Conservation (phyloP, 2,797 vertebrate genomes). For the Ispidina lecontei region DNA sequence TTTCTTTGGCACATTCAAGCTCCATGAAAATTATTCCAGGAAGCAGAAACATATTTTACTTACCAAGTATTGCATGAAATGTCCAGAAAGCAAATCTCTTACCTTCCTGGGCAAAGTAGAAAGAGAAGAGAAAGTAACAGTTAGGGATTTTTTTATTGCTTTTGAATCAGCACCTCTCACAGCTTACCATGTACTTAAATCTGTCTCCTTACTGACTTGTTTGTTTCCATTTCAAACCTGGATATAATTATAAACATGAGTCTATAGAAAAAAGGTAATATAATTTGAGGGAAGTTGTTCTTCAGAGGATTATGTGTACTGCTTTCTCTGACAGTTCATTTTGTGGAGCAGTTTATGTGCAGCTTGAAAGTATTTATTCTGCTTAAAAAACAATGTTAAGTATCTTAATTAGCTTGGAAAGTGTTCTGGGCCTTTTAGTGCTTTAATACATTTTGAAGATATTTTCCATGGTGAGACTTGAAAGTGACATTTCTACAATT, state of each 20-base stretch:
- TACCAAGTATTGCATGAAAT: neutral
- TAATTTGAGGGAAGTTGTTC: neutral
- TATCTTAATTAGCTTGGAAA: conserved; percentile 1
- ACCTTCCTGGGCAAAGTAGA: neutral
- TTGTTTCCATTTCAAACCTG: neutral
- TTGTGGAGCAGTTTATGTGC: neutral
- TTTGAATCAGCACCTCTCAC: neutral
- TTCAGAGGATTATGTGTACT: neutral
- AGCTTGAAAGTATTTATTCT: neutral
- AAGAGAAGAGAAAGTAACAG: neutral
- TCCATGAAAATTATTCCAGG: neutral
- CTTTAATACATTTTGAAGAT: neutral
- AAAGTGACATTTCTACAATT: neutral
- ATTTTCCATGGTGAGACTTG: neutral
- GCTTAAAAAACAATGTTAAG: neutral
- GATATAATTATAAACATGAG: neutral
- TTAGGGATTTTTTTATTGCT: neutral
- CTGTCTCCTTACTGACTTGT: neutral
- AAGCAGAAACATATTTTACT: neutral
- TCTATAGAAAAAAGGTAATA: neutral
- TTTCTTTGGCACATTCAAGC: neutral
- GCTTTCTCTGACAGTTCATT: neutral
- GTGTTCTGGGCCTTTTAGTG: neutral
- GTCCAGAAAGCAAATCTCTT: neutral
- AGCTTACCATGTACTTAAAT: neutral